Base-by-base conservation (phyloP, 2,888 invertebrate species). In the Hesperia comma region DNA sequence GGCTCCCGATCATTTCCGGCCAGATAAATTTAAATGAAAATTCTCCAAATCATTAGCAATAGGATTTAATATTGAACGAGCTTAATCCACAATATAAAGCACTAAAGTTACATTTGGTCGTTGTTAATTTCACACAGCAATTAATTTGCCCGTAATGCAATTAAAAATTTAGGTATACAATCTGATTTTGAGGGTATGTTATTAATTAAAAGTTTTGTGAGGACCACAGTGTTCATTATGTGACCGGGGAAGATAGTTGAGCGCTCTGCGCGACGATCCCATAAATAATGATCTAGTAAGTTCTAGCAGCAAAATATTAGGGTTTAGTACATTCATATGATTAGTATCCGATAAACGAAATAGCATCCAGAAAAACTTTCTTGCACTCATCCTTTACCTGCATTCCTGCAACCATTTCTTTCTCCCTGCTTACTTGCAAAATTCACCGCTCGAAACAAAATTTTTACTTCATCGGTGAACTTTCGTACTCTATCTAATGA, bases 21-120 rank as follows among this genome's bases (percentile, higher is more conserved):
- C 41, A 46, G 37, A 49, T 63, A 19, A 63, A 54, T 33, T 46
- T 63, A 19, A 55, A 63, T 63, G 61, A 54, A 54, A 55, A 54
- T 21, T 51, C 55, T 41, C 55, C 43, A 41, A 62, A 62, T 54
- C 53, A 51, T 51, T 51, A 51, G 21, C 26, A 26, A 51, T 51
- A 49, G 49, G 51, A 51, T 51, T 51, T 21, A 51, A 51, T 51
- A 51, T 5, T 51, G 51, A 51, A 51, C 26, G 51, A 26, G 51
- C 5, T 26, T 51, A 51, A 51, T 51, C 15, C 46, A 46, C 17
- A 49, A 4, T 14, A 51, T n/a, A 51, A 51, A 26, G 26, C 51
- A 51, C 5, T 26, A 14, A 51, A 51, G 51, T 26, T 51, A 21
- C 26, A 26, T 51, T 21, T 8, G 10, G 49, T 17, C 19, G 0